phyloP scores from a whole-genome alignment of 2,797 vertebrate species.

The Siniperca undulata region DNA sequence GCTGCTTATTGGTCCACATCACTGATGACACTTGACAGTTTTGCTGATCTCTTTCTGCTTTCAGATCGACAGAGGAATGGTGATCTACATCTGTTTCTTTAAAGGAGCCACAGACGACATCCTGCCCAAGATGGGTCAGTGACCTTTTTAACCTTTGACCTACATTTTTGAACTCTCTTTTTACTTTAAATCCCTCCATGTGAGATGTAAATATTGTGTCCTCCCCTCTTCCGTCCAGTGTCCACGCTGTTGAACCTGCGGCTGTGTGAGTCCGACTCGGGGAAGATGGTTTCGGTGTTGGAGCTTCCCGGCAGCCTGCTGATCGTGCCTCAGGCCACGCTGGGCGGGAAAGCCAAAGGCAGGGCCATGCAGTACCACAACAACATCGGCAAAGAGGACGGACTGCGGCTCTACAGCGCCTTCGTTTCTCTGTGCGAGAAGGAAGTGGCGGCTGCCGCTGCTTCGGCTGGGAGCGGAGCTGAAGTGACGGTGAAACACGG shows the following conservation, averaged over 20 bases:
- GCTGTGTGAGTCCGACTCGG: conserved; percentile 90
- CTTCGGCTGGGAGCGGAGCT: conserved; percentile 57
- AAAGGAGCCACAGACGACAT: conserved; percentile 92
- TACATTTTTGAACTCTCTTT: not conserved
- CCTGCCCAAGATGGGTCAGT: conserved; percentile 93
- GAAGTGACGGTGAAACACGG: conserved; percentile 87
- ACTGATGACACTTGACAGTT: not conserved
- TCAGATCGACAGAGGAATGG: conserved; percentile 92
- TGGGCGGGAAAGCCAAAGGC: conserved; percentile 93
- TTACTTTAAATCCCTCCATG: not conserved
- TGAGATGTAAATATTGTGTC: not conserved
- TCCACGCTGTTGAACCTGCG: conserved; percentile 89
- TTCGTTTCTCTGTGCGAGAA: conserved; percentile 90
- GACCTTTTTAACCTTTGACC: conserved; percentile 19
- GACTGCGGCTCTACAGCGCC: conserved; percentile 88
- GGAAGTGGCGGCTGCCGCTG: conserved; percentile 72
- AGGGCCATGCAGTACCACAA: conserved; percentile 93
- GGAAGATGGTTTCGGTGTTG: conserved; percentile 88
- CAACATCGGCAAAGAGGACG: conserved; percentile 93
- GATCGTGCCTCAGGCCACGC: conserved; percentile 94
- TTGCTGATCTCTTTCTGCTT: conserved; percentile 40
- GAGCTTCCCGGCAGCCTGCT: conserved; percentile 92
- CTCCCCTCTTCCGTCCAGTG: conserved; percentile 78
- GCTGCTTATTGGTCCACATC: not conserved
- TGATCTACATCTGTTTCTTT: conserved; percentile 96